These are phyloP conservation scores for Hesperia comma DNA, from an alignment of 2,888 invertebrate species.

Conservation along the genomic window DNA sequence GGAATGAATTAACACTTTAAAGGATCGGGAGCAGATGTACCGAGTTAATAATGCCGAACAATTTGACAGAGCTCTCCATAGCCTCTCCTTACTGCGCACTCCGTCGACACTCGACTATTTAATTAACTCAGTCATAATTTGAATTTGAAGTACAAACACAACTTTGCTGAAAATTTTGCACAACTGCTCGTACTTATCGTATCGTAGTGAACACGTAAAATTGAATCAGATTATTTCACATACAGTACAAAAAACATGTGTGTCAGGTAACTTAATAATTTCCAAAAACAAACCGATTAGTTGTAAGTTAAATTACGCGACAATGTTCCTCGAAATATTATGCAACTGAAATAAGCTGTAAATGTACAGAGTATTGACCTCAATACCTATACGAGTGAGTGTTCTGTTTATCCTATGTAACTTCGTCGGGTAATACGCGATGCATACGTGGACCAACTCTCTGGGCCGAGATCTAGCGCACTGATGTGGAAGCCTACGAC, in stretches of 20 bases:
- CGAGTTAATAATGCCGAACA: conserved; percentile 64
- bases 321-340: neutral
- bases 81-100: neutral
- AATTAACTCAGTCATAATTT: conserved; percentile 9
- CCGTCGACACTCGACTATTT: conserved; percentile 16
- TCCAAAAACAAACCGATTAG: no score
- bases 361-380: no score
- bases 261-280: no score
- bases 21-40: conserved; percentile 33
- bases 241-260: no score
- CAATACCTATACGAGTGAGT: no score
- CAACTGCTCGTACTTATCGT: neutral
- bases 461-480: conserved; percentile 7
- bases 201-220: no score
- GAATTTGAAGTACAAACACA: conserved; percentile 6
- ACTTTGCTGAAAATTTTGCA: neutral
- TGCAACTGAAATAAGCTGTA: neutral
- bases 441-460: conserved; percentile 2
- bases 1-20: conserved; percentile 32
- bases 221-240: no score
- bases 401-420: neutral
- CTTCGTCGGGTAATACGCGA: neutral
- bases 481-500: conserved; percentile 11
- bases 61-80: conserved; percentile 50
- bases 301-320: no score